A percentile compares a stretch with the other conserved stretches of the same genome.
Evolutionary conservation across 2,113 vertebrate species (phyloP).

Genomic region (Melierax canorus): DNA sequence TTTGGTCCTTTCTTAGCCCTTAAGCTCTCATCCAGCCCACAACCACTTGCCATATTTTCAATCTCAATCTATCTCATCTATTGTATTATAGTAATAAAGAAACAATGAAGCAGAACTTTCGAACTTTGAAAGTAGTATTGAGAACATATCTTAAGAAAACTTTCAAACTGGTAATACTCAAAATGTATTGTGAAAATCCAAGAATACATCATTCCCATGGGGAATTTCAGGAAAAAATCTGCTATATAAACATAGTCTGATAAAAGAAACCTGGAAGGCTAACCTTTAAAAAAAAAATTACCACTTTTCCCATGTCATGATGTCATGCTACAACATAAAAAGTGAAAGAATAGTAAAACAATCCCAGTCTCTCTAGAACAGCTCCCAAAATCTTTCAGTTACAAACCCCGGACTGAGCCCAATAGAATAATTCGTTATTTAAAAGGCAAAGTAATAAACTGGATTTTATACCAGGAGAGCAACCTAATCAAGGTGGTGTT

Average conservation of each 20-base stretch:
- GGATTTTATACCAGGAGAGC: background rate
- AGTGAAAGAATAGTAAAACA: background rate
- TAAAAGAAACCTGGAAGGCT: background rate
- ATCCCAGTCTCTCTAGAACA: background rate
- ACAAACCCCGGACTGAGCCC: background rate
- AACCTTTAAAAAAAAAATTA: background rate
- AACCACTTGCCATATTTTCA: background rate
- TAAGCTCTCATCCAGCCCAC: background rate
- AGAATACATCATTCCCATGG: background rate
- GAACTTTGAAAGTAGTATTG: background rate
- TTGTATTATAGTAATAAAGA: background rate
- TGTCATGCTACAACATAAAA: background rate
- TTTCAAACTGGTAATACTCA: background rate
- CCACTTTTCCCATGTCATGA: background rate
- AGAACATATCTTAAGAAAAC: background rate
- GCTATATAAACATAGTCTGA: background rate
- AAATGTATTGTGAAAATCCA: background rate
- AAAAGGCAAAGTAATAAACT: constrained; percentile 28
- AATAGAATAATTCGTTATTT: background rate
- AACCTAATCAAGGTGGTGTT: background rate
- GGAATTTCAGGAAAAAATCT: background rate
- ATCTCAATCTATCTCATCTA: background rate
- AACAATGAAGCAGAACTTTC: background rate
- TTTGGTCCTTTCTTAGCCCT: background rate
- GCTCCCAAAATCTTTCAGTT: background rate